phyloP scores from a whole-genome alignment of 1,140 invertebrate species.

The Dendrolimus kikuchii region DNA sequence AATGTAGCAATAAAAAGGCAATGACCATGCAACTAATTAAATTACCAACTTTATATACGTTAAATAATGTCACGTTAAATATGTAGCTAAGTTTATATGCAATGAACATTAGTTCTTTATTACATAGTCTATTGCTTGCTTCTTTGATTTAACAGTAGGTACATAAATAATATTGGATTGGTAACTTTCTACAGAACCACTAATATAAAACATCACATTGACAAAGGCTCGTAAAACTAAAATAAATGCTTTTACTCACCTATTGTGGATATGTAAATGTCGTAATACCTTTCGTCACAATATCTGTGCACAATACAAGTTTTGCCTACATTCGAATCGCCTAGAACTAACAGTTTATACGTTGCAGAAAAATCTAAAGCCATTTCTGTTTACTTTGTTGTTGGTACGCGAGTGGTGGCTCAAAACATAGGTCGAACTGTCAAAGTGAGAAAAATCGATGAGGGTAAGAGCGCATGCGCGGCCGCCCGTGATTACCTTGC shows the following conservation, averaged over 20 bases:
- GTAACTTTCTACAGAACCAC: slow-evolving; percentile 22
- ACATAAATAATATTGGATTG: slow-evolving; percentile 24
- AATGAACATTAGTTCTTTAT: slow-evolving; percentile 20
- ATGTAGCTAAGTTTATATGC: too few species aligned
- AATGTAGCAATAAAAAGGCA: too few species aligned
- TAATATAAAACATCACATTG: slow-evolving; percentile 38
- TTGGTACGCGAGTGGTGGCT: slow-evolving; percentile 40
- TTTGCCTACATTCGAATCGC: slow-evolving; percentile 94
- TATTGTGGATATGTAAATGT: slow-evolving; percentile 93
- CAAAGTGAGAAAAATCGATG: slow-evolving; percentile 69
- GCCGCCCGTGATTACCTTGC: slow-evolving; percentile 24
- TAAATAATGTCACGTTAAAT: too few species aligned
- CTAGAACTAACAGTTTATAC: slow-evolving; percentile 89
- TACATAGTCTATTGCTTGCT: slow-evolving; percentile 3
- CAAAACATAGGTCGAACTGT: slow-evolving; percentile 66
- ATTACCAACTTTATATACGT: too few species aligned
- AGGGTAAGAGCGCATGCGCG: slow-evolving; percentile 53
- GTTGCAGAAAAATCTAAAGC: slow-evolving; percentile 87
- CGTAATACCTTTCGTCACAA: slow-evolving; percentile 91
- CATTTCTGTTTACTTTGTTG: slow-evolving; percentile 75
- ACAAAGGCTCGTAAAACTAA: slow-evolving; percentile 48
- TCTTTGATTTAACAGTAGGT: slow-evolving; percentile 5
- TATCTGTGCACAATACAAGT: slow-evolving; percentile 93
- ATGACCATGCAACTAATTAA: too few species aligned
- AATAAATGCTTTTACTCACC: slow-evolving; percentile 76